Conservation (phyloP, 2,888 invertebrate species). For the Lymantria monacha region DNA sequence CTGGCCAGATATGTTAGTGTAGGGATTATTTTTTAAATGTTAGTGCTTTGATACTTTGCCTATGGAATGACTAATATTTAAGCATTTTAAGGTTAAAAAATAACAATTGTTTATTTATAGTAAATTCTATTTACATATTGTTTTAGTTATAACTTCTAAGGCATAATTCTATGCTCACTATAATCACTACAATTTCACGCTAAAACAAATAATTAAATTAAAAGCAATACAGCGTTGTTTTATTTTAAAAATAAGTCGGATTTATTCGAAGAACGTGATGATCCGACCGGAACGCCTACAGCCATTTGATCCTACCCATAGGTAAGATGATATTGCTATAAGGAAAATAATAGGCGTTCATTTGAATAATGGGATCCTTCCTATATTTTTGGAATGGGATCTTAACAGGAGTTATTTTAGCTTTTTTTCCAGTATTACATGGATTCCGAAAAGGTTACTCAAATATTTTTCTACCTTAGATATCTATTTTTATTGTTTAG, state of each 20-base stretch:
- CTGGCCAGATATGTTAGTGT: no score
- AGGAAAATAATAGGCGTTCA: constrained; percentile 34
- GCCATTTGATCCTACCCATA: constrained; percentile 12
- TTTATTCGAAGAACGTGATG: constrained; percentile 4
- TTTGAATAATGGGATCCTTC: constrained; percentile 31
- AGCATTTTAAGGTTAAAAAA: no score
- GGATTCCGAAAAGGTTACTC: constrained; percentile 11
- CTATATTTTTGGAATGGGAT: constrained; percentile 21
- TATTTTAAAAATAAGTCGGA: constrained; percentile 1
- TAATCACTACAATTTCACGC: no score
- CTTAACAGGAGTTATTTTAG: constrained; percentile 26
- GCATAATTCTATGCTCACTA: no score
- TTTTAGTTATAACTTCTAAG: no score
- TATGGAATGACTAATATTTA: no score
- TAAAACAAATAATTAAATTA: no score
- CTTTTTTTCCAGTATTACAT: constrained; percentile 16
- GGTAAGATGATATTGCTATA: constrained; percentile 25
- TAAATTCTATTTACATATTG: no score
- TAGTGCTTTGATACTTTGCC: no score
- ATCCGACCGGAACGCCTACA: constrained; percentile 13
- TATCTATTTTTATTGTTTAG: no score
- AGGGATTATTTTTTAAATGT: no score
- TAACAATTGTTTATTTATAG: no score
- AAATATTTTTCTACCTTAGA: neutral
- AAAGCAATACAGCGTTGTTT: neutral